Evolutionary conservation across 2,888 invertebrate genomes (phyloP), one percentile per base, ranked within the genome.

Genomic region (Xestobium rufovillosum): DNA sequence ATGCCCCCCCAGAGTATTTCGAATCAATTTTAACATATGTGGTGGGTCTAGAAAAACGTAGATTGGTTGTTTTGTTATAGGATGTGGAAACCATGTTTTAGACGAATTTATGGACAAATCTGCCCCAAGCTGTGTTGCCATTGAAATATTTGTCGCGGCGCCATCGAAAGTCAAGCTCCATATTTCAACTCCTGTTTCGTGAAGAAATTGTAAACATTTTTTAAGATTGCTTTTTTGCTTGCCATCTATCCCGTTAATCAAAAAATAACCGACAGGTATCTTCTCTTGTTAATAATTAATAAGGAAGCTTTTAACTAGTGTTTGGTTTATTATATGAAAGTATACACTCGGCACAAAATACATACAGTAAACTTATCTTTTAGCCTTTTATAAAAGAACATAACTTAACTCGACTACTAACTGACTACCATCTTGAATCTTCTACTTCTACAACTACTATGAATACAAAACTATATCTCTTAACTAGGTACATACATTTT

Each of bases 181-280:
- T 11, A 35, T 14, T 6, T 10, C 29, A 9, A 34, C 38, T 6
- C 33, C 38, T 6, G 11, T 10, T 29, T 37, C 31, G 10, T 17
- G 6, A 15, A 41, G 17, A 11, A 37, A 9, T 15, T 3, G 25
- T 10, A 43, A 36, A 10, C 34, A 33, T 13, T 34, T 38, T 4
- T 43, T 26, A 8, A 45, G 13, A 38, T 41, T 43, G 1, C 42
- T 38, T 32, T 41, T 47, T 35, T 45, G 42, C n/a, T 14, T 8
- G 4, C 16, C 39, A 19, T 14, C 31, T 1, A 45, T 25, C 10
- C 32, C 23, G 10, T 17, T 23, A 6, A 40, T 38, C 8, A 43
- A 26, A 36, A 44, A 42, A 31, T 42, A 42, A 2, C 15, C 39
- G 4, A 41, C 25, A 9, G 39, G 41, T 23, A 43, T 26, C 15